Evolutionary conservation across 2,888 invertebrate species (phyloP).

Genomic region (Apamea monoglypha): DNA sequence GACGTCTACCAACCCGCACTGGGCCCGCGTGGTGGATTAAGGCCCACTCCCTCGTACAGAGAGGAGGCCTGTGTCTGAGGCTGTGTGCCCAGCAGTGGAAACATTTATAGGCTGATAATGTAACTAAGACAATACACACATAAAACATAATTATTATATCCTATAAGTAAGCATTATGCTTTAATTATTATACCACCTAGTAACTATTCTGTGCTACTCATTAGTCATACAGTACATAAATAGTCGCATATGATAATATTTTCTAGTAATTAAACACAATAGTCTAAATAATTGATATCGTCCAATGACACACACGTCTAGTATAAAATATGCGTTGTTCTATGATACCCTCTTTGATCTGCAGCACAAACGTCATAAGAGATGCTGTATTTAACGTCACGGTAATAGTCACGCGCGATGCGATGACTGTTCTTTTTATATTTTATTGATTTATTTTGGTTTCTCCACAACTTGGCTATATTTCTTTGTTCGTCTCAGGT

Average conservation of each 20-base stretch:
- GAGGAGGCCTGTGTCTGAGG: too few relatives aligned
- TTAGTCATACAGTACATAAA: slow-evolving; percentile 17
- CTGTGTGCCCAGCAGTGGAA: too few relatives aligned
- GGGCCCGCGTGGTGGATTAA: too few relatives aligned
- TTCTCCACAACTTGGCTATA: neutral
- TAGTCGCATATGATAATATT: slow-evolving; percentile 46
- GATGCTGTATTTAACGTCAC: slow-evolving; percentile 26
- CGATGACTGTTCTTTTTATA: neutral
- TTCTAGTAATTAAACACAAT: slow-evolving; percentile 28
- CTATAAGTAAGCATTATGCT: neutral
- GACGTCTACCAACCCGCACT: too few relatives aligned
- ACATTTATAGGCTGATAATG: too few relatives aligned
- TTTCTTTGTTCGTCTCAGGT: neutral
- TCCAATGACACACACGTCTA: slow-evolving; percentile 24
- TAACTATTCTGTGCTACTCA: slow-evolving; percentile 1
- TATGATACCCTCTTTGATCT: slow-evolving; percentile 32
- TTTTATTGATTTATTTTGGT: slow-evolving; percentile 11
- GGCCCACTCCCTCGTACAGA: too few relatives aligned
- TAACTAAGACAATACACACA: too few relatives aligned
- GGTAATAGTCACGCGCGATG: neutral
- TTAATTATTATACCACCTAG: slow-evolving; percentile 1
- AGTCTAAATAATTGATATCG: slow-evolving; percentile 34
- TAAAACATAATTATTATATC: neutral
- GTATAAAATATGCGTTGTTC: slow-evolving; percentile 31
- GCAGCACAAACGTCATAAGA: slow-evolving; percentile 18